Percentiles rank a stretch among this genome's conserved stretches.
Evolutionary conservation across 2,888 invertebrate species (phyloP).

Genomic region (Oxytorus armatus): DNA sequence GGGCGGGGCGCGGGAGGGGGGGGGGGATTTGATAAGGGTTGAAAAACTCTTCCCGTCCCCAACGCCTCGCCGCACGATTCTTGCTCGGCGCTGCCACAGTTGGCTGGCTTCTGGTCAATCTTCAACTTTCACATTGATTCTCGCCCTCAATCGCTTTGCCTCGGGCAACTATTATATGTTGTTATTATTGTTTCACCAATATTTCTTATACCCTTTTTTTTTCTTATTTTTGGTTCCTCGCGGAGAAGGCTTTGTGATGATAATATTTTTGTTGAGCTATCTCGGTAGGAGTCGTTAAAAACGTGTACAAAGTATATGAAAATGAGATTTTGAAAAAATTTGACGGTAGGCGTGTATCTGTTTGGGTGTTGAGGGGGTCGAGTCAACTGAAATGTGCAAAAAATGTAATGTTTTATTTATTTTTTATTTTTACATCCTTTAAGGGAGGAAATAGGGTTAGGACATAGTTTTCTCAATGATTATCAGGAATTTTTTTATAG

Average conservation of each 20-base stretch:
- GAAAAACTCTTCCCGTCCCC: slow-evolving; percentile 69
- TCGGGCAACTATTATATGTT: slow-evolving; percentile 9
- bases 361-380: no score
- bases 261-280: no score
- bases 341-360: no score
- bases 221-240: not conserved
- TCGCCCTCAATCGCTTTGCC: slow-evolving; percentile 63
- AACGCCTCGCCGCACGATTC: slow-evolving; percentile 28
- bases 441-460: no score
- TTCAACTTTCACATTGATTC: slow-evolving; percentile 76
- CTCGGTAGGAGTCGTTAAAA: no score
- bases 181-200: not conserved
- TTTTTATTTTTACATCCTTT: no score
- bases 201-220: not conserved
- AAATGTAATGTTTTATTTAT: no score
- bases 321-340: no score
- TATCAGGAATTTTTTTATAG: no score
- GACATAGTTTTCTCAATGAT: no score
- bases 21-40: slow-evolving; percentile 77
- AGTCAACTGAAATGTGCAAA: no score
- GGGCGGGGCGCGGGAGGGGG: slow-evolving; percentile 70
- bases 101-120: slow-evolving; percentile 72
- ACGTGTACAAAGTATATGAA: no score
- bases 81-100: slow-evolving; percentile 30
- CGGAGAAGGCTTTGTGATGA: not conserved